Base-by-base conservation (phyloP, 2,888 invertebrate genomes). In the Tetragonisca angustula region DNA sequence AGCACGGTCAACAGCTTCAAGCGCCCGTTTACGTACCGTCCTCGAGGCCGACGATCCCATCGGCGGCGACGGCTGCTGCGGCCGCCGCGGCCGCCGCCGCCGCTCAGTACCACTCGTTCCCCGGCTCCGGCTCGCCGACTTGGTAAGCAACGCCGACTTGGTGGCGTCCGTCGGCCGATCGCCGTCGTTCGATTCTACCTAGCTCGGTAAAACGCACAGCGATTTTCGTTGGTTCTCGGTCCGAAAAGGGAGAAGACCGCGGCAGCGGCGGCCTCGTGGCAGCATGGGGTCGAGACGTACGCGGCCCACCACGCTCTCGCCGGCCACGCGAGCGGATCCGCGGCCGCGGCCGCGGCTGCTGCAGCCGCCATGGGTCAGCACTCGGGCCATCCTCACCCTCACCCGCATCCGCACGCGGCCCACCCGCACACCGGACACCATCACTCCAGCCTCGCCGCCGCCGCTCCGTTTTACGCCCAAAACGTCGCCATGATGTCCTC, bases 401-500 rank as follows among this genome's bases (percentile, higher is more conserved):
- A 92, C 81, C 85, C 91, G 81, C 92, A 93, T 73, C 92, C 93
- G 74, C 93, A 92, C 85, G 90, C 93, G 78, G 92, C 91, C 54
- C 92, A 92, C 87, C 93, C 94, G 84, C 95, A 94, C 91, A 95
- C 95, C 93, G 95, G 95, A 91, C 96, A 95, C 94, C 96, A 95
- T 92, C 95, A 95, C 93, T 93, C 95, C 81, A 93, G 94, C 24
- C 92, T 95, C 36, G 95, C 95, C 13, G 95, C 96, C 93, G 93
- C 96, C 94, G 95, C 95, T 2, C 97, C 97, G 86, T 97, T 98
- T 91, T 98, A 98, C 94, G 96, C 97, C 24, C 97, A 97, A 94
- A 97, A 97, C 94, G 96, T 97, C 94, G 97, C 97, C 92, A 96
- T 97, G 96, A 96, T 97, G 97, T 96, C 96, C 50, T 96, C 97